Conservation (phyloP, 2,797 vertebrate species). For the Malacoctenus gilli region DNA sequence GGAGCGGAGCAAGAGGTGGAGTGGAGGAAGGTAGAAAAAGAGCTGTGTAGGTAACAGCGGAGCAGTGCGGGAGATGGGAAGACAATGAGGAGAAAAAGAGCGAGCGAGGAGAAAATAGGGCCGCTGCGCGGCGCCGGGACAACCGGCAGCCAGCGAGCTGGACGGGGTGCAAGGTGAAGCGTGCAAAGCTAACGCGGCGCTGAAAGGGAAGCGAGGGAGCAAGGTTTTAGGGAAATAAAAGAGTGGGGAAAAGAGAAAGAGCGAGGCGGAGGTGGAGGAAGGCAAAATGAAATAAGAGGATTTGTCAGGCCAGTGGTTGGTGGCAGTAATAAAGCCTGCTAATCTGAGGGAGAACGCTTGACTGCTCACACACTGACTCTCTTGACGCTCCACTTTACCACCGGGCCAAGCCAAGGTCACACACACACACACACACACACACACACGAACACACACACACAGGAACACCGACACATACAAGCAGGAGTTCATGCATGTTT, state of each 20-base stretch:
- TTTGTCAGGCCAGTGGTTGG: constrained; percentile 85
- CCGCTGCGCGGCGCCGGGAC: constrained; percentile 19
- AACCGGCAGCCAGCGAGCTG: constrained; percentile 15
- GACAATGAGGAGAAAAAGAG: constrained; percentile 43
- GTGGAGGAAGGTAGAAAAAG: constrained; percentile 36
- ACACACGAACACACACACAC: constrained; percentile 38
- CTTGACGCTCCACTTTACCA: constrained; percentile 82
- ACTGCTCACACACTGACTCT: constrained; percentile 81
- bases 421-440: constrained; percentile 64
- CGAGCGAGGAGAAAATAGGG: constrained; percentile 43
- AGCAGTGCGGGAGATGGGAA: constrained; percentile 29
- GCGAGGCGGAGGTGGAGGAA: constrained; percentile 57
- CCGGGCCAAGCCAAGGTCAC: constrained; percentile 84
- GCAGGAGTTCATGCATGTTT: not conserved
- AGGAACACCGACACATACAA: constrained; percentile 2
- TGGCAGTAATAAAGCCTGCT: constrained; percentile 88
- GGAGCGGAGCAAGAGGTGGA: constrained; percentile 38
- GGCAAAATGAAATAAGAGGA: constrained; percentile 85
- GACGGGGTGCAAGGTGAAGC: constrained; percentile 29
- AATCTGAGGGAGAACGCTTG: constrained; percentile 86
- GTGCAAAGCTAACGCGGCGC: constrained; percentile 39
- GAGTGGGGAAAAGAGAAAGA: constrained; percentile 54
- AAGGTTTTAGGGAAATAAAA: constrained; percentile 56
- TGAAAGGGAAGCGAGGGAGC: constrained; percentile 13
- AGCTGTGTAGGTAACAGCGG: constrained; percentile 35